These are phyloP conservation scores for Acleris emargana DNA, from an alignment of 2,888 invertebrate species.

Conservation along the genomic window DNA sequence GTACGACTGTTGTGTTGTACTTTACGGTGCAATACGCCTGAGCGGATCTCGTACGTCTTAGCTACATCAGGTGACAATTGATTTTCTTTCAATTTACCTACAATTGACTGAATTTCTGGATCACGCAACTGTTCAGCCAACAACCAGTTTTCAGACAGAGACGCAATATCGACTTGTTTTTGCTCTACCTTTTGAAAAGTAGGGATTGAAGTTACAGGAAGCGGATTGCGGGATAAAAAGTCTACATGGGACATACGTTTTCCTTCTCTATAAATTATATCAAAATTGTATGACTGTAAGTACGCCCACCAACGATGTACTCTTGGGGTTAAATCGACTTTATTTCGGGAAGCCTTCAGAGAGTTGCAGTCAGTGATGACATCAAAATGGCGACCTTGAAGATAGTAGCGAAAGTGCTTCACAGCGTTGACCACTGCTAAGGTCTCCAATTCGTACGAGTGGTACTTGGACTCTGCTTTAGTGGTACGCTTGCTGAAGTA, in stretches of 20 bases:
- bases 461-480: too few species aligned
- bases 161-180: not conserved
- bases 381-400: not conserved
- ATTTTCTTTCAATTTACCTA: not conserved
- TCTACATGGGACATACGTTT: not conserved
- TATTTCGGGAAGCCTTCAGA: slow-evolving; percentile 30
- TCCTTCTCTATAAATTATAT: not conserved
- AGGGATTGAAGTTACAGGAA: too few species aligned
- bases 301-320: too few species aligned
- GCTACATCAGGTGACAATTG: not conserved
- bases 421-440: not conserved
- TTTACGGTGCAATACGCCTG: not conserved
- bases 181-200: not conserved
- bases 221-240: not conserved
- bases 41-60: not conserved
- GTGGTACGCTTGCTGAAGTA: not conserved
- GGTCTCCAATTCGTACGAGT: too few species aligned
- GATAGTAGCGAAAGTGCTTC: not conserved
- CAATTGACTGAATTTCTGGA: not conserved
- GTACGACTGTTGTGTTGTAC: not conserved
- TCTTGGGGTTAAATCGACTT: slow-evolving; percentile 31
- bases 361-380: slow-evolving; percentile 36
- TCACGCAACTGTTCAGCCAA: slow-evolving; percentile 6
- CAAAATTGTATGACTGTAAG: not conserved
- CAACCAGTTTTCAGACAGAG: not conserved